Conservation (phyloP, 2,797 vertebrate genomes). For the Sparus aurata region DNA sequence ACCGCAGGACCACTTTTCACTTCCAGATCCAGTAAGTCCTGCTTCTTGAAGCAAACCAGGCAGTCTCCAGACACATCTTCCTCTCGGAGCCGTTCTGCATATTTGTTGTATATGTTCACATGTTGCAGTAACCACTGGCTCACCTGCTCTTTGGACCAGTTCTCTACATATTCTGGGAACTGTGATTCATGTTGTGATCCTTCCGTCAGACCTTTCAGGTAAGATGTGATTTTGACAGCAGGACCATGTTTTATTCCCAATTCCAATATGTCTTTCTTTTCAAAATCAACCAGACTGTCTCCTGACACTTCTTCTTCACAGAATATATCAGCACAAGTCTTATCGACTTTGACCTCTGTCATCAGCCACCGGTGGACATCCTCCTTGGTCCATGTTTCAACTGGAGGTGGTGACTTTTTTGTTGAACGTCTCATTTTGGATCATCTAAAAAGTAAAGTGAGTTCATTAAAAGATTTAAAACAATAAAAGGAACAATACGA, state of each 20-base stretch:
- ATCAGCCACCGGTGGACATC: conserved; percentile 63
- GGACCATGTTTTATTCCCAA: conserved; percentile 72
- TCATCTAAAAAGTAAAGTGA: conserved; percentile 15
- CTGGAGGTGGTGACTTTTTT: background rate
- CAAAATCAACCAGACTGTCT: conserved; percentile 32
- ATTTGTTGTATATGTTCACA: conserved; percentile 24
- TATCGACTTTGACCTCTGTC: conserved; percentile 48
- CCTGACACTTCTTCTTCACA: conserved; percentile 61
- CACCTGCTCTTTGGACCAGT: conserved; percentile 53
- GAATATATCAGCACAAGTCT: conserved; percentile 44
- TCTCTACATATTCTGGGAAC: conserved; percentile 33
- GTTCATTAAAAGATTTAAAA: background rate
- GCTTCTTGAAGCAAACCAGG: conserved; percentile 63
- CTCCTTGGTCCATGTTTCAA: conserved; percentile 59
- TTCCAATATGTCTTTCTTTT: conserved; percentile 46
- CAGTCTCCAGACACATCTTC: conserved; percentile 68
- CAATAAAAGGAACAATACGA: background rate
- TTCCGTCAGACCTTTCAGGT: conserved; percentile 42
- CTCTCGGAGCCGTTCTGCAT: conserved; percentile 23
- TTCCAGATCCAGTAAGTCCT: conserved; percentile 59
- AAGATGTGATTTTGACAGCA: conserved; percentile 67
- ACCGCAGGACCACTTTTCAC: conserved; percentile 62
- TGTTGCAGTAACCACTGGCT: conserved; percentile 44
- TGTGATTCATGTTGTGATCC: background rate
- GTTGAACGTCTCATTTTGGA: conserved; percentile 17